Conservation (phyloP, 2,113 vertebrate genomes). For the Podarcis cretensis region DNA sequence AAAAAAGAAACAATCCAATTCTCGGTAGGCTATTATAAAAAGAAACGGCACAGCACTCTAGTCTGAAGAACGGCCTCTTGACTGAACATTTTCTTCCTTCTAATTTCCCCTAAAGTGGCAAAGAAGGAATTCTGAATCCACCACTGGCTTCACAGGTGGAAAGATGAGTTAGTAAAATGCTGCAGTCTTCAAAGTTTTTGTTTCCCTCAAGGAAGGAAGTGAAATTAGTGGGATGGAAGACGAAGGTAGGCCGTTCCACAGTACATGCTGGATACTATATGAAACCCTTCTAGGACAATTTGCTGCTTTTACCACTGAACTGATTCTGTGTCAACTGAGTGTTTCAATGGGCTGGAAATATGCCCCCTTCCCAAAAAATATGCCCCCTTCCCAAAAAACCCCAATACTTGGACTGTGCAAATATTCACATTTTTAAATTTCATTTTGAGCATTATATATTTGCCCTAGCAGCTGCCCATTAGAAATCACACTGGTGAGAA, state of each 20-base stretch:
- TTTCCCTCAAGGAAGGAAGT: background rate
- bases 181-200: background rate
- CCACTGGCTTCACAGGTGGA: background rate
- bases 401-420: background rate
- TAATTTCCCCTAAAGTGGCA: background rate
- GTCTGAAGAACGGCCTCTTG: conserved; percentile 5
- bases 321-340: background rate
- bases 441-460: background rate
- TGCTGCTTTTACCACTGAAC: background rate
- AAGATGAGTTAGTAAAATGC: background rate
- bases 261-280: background rate
- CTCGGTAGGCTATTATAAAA: background rate
- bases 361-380: background rate
- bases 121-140: background rate
- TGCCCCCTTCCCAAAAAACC: background rate
- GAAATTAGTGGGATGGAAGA: background rate
- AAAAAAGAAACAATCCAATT: conserved; percentile 11
- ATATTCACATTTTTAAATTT: background rate
- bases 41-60: background rate
- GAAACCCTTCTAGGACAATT: background rate
- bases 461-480: background rate
- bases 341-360: background rate
- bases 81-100: background rate
- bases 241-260: background rate
- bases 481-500: too few species aligned